Percentiles rank a stretch among this genome's conserved stretches.
phyloP scores from a whole-genome alignment of 2,797 vertebrate species.

The Cygnus olor region DNA sequence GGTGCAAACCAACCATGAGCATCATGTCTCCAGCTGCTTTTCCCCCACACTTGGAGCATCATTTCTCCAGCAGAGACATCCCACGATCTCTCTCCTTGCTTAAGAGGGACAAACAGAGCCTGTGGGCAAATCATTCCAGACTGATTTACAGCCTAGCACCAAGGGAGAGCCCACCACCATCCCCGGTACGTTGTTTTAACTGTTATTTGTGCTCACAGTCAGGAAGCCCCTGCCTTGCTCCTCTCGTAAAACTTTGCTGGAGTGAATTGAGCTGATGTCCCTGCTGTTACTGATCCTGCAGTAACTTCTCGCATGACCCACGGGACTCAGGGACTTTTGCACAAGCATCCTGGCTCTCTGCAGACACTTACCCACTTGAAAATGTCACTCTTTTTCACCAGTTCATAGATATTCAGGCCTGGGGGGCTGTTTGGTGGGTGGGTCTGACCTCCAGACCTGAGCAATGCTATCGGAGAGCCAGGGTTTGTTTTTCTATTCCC shows the following conservation, averaged over 20 bases:
- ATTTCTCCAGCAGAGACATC: not conserved
- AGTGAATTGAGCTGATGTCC: not conserved
- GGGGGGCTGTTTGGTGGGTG: rapidly evolving
- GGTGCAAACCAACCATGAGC: not conserved
- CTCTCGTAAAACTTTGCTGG: not conserved
- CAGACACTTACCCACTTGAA: not conserved
- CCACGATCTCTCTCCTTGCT: not conserved
- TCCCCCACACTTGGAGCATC: rapidly evolving
- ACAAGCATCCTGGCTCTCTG: not conserved
- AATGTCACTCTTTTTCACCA: not conserved
- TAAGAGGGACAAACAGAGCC: not conserved
- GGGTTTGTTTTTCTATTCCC: not conserved
- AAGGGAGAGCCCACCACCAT: not conserved
- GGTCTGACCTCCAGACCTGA: not conserved
- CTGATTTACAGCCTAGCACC: not conserved
- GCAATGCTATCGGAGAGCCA: rapidly evolving
- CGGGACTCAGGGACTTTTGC: rapidly evolving
- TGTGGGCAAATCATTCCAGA: not conserved
- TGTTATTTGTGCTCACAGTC: not conserved
- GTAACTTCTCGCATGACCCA: not conserved
- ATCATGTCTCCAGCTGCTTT: rapidly evolving
- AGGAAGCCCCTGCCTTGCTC: not conserved
- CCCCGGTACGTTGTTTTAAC: rapidly evolving
- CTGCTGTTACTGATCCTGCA: rapidly evolving
- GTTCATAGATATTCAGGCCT: not conserved